These are phyloP conservation scores for Scotopteryx bipunctaria DNA, from an alignment of 2,888 invertebrate genomes.

Conservation along the genomic window DNA sequence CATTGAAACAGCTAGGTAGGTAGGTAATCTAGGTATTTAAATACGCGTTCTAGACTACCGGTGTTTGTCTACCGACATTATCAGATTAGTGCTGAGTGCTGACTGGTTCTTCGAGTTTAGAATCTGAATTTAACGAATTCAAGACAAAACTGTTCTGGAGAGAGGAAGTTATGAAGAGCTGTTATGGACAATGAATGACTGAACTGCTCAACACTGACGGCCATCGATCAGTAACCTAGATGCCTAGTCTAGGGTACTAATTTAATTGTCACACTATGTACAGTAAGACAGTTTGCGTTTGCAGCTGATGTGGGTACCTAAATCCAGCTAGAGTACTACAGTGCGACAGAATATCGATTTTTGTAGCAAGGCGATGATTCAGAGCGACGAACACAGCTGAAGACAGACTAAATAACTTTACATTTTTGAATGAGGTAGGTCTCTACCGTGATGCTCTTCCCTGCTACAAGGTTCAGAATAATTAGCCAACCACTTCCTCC, in stretches of 20 bases:
- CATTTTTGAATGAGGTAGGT: too few species aligned
- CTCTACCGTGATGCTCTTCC: too few species aligned
- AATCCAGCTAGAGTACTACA: constrained; percentile 16
- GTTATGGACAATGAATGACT: constrained; percentile 11
- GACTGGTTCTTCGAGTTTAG: too few species aligned
- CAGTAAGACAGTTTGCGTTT: constrained; percentile 23
- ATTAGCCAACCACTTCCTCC: too few species aligned
- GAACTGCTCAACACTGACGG: background rate
- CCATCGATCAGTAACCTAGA: constrained; percentile 5
- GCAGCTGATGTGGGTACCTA: background rate
- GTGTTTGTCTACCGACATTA: too few species aligned
- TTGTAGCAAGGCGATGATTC: constrained; percentile 18
- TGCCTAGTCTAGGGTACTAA: constrained; percentile 19
- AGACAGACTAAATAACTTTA: background rate
- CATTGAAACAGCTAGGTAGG: background rate
- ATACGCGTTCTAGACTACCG: too few species aligned
- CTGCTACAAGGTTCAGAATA: too few species aligned
- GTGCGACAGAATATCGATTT: constrained; percentile 29
- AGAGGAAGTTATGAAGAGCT: background rate
- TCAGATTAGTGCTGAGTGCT: too few species aligned
- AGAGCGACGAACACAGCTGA: background rate
- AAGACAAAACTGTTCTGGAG: background rate
- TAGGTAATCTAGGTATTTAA: too few species aligned
- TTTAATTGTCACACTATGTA: constrained; percentile 25
- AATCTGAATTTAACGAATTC: background rate